Conservation (phyloP, 2,888 invertebrate species). For the Geophilus truncorum region DNA sequence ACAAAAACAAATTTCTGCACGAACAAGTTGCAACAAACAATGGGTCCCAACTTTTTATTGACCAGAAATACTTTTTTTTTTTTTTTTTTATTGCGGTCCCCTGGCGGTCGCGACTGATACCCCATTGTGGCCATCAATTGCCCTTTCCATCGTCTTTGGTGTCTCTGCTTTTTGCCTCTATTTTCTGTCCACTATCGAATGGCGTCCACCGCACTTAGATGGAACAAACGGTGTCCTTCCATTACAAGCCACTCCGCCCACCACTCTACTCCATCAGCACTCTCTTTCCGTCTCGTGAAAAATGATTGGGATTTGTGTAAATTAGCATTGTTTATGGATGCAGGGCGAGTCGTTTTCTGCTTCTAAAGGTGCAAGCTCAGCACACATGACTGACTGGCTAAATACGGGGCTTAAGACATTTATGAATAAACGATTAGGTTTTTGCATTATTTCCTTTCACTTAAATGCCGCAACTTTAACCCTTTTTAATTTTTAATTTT, state of each 20-base stretch:
- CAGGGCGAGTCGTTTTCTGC: background rate
- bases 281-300: conserved; percentile 14
- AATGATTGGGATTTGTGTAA: conserved; percentile 17
- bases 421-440: background rate
- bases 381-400: background rate
- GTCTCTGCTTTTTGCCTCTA: background rate
- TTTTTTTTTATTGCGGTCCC: background rate
- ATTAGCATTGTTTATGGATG: conserved; percentile 7
- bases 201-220: conserved; percentile 9
- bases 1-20: too few species aligned
- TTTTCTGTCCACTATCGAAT: conserved; percentile 17
- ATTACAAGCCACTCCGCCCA: background rate
- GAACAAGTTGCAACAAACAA: background rate
- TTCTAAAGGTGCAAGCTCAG: background rate
- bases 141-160: background rate
- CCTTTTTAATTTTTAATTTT: too few species aligned
- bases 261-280: conserved; percentile 14
- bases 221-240: conserved; percentile 14
- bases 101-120: background rate
- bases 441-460: background rate
- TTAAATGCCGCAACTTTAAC: background rate
- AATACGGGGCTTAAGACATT: background rate
- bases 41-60: conserved; percentile 2
- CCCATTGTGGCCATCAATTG: conserved; percentile 4
- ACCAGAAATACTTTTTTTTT: background rate